These are phyloP conservation scores for Dipodomys stephensi DNA, from an alignment of 2,113 vertebrate species.

Conservation along the genomic window DNA sequence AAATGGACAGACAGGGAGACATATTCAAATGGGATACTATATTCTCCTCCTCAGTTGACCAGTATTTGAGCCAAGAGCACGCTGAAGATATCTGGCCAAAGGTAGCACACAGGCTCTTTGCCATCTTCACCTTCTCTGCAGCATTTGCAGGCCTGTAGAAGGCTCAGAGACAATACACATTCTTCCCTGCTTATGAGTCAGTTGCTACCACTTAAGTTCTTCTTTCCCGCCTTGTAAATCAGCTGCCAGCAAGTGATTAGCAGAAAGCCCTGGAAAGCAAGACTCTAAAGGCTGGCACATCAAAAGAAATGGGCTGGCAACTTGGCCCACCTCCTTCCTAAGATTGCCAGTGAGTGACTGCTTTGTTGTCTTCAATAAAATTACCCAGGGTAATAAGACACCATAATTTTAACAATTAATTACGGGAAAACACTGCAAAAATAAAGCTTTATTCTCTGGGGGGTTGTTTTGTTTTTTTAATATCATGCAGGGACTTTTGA, in stretches of 20 bases:
- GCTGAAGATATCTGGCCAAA: not conserved
- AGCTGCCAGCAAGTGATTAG: slow-evolving; percentile 44
- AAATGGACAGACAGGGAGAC: not conserved
- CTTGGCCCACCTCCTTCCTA: slow-evolving; percentile 20
- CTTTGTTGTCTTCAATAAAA: slow-evolving; percentile 59
- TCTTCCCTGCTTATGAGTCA: not conserved
- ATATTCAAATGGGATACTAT: not conserved
- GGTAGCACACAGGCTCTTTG: not conserved
- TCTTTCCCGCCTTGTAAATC: not conserved
- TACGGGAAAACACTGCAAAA: slow-evolving; percentile 40
- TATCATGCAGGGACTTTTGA: not conserved
- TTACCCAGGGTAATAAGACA: slow-evolving; percentile 50
- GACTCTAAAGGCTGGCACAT: not conserved
- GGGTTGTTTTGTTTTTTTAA: not conserved
- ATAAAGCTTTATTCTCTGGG: not conserved
- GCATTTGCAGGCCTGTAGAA: not conserved
- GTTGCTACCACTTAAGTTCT: not conserved
- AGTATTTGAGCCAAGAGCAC: not conserved
- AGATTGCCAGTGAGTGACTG: slow-evolving; percentile 21
- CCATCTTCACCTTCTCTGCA: not conserved
- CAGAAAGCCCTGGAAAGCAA: slow-evolving; percentile 51
- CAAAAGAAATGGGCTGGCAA: slow-evolving; percentile 26
- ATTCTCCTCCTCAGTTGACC: slow-evolving; percentile 6
- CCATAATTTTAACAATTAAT: slow-evolving; percentile 68
- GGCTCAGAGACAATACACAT: not conserved